Base-by-base conservation (phyloP, 2,113 vertebrate species). In the Hoplias malabaricus region DNA sequence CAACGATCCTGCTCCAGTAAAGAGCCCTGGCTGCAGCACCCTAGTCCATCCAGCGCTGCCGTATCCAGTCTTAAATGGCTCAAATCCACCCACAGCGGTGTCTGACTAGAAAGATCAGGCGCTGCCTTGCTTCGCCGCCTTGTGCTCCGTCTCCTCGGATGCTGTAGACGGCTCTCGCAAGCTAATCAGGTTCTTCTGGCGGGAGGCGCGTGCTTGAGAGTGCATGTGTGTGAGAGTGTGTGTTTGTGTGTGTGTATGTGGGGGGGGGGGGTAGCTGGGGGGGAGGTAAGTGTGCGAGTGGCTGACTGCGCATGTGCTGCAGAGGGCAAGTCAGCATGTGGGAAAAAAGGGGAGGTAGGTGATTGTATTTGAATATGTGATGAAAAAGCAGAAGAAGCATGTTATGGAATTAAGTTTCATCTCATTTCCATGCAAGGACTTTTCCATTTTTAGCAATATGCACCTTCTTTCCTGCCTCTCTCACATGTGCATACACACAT, bases 161-260 rank as follows among this genome's bases (percentile, higher is more conserved):
- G 90, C 88, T 88, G 90, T 85, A 89, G 91, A 92, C 90, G 87
- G 89, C 86, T 86, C 88, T 87, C 81, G 90, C 90, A 90, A 91
- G 90, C 92, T 90, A 91, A 91, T 93, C 90, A 91, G 88, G 86
- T 87, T 81, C 88, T 89, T 71, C 89, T 90, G 90, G 87, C 85
- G 87, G 88, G 86, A 85, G 73, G 89, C 86, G 88, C 84, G 87
- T 89, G 91, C 86, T 61, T 80, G 71, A 62, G 83, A 73, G 80
- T 81, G 79, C 27, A 69, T 77, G 80, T 61, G 78, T 70, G 67
- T 75, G 56, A 69, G 59, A n/a, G 77, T 56, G 80, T 86, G 69
- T 27, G 59, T 62, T 14, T 34, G 56, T 72, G 53, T 16, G 81
- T 36, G 78, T 85, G 67, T 23, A 54, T 56, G 59, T 50, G 36